Percentiles rank a stretch among this genome's conserved stretches.
These are phyloP conservation scores for Elgaria multicarinata DNA, from an alignment of 2,113 vertebrate genomes.

Conservation along the genomic window DNA sequence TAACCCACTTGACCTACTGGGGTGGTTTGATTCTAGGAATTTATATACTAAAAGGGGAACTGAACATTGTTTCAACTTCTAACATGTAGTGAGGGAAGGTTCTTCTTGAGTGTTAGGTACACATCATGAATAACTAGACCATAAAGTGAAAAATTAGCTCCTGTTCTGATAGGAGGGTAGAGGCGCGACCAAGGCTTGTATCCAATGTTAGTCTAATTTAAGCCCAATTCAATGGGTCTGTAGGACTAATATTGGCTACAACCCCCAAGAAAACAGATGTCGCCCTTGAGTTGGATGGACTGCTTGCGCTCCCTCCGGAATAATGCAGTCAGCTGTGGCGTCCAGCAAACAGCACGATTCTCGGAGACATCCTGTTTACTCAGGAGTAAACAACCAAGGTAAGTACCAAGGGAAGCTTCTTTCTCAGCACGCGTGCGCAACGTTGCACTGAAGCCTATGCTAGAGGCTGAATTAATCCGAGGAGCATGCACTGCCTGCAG, in stretches of 20 bases:
- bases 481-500: not conserved
- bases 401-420: too few relatives aligned
- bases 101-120: not conserved
- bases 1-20: not conserved
- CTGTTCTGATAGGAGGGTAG: too few relatives aligned
- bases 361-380: too few relatives aligned
- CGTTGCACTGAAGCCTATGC: not conserved
- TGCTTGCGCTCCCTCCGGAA: not conserved
- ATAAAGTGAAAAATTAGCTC: not conserved
- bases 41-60: not conserved
- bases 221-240: too few relatives aligned
- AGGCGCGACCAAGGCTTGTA: too few relatives aligned
- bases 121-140: not conserved
- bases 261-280: not conserved
- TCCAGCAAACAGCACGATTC: not conserved
- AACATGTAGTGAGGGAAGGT: not conserved
- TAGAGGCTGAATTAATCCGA: not conserved
- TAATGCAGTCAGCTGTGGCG: too few relatives aligned
- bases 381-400: too few relatives aligned
- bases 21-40: not conserved
- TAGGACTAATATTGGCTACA: too few relatives aligned
- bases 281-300: not conserved
- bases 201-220: too few relatives aligned
- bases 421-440: too few relatives aligned
- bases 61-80: not conserved